A percentile compares a stretch with the other conserved stretches of the same genome.
Conservation (phyloP, 2,797 vertebrate species). For the Hapalemur alaotrensis region DNA sequence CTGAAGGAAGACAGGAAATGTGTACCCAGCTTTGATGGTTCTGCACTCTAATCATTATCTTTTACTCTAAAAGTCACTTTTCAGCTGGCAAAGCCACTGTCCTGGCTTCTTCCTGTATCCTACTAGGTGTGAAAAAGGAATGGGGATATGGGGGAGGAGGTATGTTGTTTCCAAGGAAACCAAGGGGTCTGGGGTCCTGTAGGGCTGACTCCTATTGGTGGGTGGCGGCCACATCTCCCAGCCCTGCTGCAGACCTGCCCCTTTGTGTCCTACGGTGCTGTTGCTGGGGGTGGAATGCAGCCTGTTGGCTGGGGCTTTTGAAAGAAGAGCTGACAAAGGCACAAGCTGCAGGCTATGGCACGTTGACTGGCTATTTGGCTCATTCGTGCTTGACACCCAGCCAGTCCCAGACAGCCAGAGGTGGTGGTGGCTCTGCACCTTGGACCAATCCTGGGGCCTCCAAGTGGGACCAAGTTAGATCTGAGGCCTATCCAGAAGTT, state of each 20-base stretch:
- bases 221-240: not conserved
- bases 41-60: not conserved
- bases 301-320: not conserved
- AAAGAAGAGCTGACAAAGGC: constrained; percentile 41
- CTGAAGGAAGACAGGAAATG: constrained; percentile 45
- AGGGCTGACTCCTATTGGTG: not conserved
- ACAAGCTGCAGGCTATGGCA: constrained; percentile 26
- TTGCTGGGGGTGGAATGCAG: not conserved
- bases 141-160: constrained; percentile 63
- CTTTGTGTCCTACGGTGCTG: not conserved
- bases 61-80: constrained; percentile 25
- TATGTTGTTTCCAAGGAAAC: constrained; percentile 67
- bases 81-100: constrained; percentile 44
- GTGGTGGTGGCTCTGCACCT: constrained; percentile 44
- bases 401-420: not conserved
- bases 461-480: not conserved
- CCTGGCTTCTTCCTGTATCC: constrained; percentile 58
- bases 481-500: constrained; percentile 24
- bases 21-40: not conserved
- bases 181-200: constrained; percentile 20
- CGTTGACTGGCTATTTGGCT: not conserved
- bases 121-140: constrained; percentile 51
- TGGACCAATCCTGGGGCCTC: constrained; percentile 26
- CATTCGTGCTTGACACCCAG: not conserved
- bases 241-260: not conserved